phyloP scores from a whole-genome alignment of 2,113 vertebrate genomes.

The Myotis yumanensis region DNA sequence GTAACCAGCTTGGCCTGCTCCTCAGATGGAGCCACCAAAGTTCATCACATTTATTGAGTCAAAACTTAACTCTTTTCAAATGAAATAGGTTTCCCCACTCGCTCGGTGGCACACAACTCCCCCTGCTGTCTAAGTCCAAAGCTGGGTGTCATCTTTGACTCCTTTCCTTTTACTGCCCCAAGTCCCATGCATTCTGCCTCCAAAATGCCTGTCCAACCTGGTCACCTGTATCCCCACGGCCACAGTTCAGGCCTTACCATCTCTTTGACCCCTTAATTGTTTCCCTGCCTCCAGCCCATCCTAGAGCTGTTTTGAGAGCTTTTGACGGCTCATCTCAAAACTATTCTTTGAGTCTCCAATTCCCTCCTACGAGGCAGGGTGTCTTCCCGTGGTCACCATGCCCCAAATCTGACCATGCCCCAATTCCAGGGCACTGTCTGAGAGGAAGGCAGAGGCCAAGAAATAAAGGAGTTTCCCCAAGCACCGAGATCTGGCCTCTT shows the following conservation, averaged over 20 bases:
- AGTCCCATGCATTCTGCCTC: neutral
- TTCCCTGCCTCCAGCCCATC: neutral
- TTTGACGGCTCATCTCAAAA: neutral
- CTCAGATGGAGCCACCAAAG: neutral
- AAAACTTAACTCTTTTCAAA: neutral
- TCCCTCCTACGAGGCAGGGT: neutral
- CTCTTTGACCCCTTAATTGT: neutral
- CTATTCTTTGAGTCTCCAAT: neutral
- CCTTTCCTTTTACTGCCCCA: neutral
- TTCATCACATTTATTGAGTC: neutral
- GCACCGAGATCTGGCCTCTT: neutral
- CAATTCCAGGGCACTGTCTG: neutral
- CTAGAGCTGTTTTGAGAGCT: neutral
- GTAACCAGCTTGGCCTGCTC: neutral
- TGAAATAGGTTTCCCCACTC: neutral
- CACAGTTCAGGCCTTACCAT: neutral
- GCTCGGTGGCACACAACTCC: neutral
- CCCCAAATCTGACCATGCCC: neutral
- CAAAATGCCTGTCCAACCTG: neutral
- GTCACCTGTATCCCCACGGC: neutral
- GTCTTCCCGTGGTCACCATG: neutral
- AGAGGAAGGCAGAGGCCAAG: neutral
- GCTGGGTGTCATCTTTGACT: neutral
- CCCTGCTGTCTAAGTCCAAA: neutral
- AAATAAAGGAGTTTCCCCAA: neutral